These are phyloP conservation scores for Epistrophella euchroma DNA, from an alignment of 2,888 invertebrate species.

Conservation along the genomic window DNA sequence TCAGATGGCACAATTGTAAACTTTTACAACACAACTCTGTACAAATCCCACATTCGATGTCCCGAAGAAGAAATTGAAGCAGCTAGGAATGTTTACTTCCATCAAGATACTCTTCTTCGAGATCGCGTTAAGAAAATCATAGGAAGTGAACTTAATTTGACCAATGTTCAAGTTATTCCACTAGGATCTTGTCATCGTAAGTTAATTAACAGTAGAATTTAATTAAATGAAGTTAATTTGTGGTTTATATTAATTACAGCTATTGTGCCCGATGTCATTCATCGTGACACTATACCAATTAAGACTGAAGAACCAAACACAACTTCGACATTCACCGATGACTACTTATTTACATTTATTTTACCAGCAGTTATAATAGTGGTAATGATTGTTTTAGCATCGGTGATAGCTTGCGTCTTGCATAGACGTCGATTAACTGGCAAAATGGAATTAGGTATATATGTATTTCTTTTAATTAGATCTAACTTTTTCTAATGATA, in stretches of 20 bases:
- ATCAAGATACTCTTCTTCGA: constrained; percentile 85
- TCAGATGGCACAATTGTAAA: constrained; percentile 88
- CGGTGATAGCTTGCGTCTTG: constrained; percentile 93
- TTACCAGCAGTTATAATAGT: constrained; percentile 95
- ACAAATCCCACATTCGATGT: constrained; percentile 85
- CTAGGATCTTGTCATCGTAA: constrained; percentile 85
- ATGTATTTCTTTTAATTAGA: neutral
- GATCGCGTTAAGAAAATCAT: constrained; percentile 86
- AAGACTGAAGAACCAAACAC: constrained; percentile 81
- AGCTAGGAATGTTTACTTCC: constrained; percentile 89
- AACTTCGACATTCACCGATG: constrained; percentile 85
- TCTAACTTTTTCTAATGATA: neutral
- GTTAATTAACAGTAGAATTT: constrained; percentile 45
- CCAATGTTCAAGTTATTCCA: constrained; percentile 85
- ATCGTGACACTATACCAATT: constrained; percentile 80
- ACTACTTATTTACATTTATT: constrained; percentile 92
- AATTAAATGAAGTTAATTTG: neutral
- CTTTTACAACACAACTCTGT: constrained; percentile 91
- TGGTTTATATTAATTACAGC: constrained; percentile 75
- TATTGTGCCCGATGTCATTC: constrained; percentile 78
- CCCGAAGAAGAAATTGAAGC: constrained; percentile 90
- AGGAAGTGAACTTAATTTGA: constrained; percentile 87
- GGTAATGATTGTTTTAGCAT: constrained; percentile 93
- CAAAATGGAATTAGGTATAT: constrained; percentile 89
- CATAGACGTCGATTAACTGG: constrained; percentile 93